Evolutionary conservation across 2,113 vertebrate genomes (phyloP).

Genomic region (Paraplagusia blochii): DNA sequence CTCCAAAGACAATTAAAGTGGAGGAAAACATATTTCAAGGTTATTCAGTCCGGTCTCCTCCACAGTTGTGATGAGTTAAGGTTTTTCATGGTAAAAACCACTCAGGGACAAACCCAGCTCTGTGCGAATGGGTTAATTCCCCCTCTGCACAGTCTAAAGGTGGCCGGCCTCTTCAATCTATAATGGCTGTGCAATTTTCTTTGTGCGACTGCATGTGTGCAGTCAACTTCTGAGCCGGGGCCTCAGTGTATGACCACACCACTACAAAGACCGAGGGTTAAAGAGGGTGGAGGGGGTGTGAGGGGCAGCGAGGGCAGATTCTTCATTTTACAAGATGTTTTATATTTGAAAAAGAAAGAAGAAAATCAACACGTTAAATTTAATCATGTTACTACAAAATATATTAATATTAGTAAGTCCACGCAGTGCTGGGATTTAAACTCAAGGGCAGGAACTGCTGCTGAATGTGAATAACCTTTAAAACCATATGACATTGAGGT

Average conservation of each 20-base stretch:
- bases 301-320: constrained; percentile 35
- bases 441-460: no score
- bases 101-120: constrained; percentile 20
- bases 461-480: no score
- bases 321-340: constrained; percentile 30
- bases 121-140: constrained; percentile 47
- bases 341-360: constrained; percentile 31
- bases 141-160: constrained; percentile 49
- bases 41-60: not conserved
- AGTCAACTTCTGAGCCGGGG: constrained; percentile 57
- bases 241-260: constrained; percentile 47
- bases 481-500: no score
- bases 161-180: constrained; percentile 58
- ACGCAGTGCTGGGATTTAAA: no score
- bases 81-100: constrained; percentile 11
- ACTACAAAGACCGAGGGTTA: constrained; percentile 47
- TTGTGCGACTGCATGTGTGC: constrained; percentile 59
- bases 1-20: constrained; percentile 7
- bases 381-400: constrained; percentile 24
- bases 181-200: constrained; percentile 58
- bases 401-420: no score
- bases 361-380: not conserved
- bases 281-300: not conserved
- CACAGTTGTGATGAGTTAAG: not conserved
- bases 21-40: constrained; percentile 10